These are phyloP conservation scores for Orchesellides sinensis DNA, from an alignment of 2,888 invertebrate species.

Conservation along the genomic window DNA sequence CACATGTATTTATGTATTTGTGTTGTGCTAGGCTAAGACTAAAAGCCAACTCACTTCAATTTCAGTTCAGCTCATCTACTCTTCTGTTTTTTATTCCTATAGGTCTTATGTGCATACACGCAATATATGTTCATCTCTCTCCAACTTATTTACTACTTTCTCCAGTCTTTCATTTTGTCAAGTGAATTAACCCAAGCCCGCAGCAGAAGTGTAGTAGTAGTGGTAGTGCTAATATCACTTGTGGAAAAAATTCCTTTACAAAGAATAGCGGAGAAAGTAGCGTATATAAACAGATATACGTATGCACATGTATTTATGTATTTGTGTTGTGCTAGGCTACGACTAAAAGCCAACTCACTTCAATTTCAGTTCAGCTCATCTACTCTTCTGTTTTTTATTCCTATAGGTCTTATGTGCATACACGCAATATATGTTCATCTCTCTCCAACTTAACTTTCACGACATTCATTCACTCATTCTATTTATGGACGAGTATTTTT, in stretches of 20 bases:
- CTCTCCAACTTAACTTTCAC: constrained; percentile 20
- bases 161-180: constrained; percentile 56
- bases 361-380: constrained; percentile 14
- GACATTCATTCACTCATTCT: constrained; percentile 15
- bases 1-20: not conserved
- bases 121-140: not conserved
- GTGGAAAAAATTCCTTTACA: not conserved
- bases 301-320: not conserved
- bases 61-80: constrained; percentile 2
- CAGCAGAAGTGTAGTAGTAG: not conserved
- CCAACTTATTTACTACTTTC: too few species aligned
- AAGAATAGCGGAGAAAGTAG: not conserved
- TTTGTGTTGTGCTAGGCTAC: not conserved
- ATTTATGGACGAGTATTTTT: not conserved
- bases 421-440: not conserved
- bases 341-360: not conserved
- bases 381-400: not conserved
- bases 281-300: not conserved
- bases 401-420: not conserved
- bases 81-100: not conserved
- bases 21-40: not conserved
- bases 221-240: constrained; percentile 21
- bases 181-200: constrained; percentile 48
- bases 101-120: not conserved
- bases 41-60: constrained; percentile 9